A percentile compares a stretch with the other conserved stretches of the same genome.
These are phyloP conservation scores for Aelia acuminata DNA, from an alignment of 2,888 invertebrate species.

Conservation along the genomic window DNA sequence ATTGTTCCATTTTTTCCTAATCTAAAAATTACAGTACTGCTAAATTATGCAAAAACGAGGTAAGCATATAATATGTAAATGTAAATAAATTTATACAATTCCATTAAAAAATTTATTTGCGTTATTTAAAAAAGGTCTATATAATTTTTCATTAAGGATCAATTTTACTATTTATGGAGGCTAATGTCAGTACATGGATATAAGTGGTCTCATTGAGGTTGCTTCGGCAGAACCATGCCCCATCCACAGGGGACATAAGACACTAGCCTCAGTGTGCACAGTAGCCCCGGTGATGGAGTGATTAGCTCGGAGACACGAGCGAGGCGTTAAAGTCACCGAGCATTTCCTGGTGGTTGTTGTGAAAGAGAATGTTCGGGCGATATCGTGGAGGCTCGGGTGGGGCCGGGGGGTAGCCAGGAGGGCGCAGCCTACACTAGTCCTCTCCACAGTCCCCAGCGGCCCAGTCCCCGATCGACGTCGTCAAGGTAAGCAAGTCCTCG, in stretches of 20 bases:
- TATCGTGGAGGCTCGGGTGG: slow-evolving; percentile 14
- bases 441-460: slow-evolving; percentile 44
- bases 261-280: background rate
- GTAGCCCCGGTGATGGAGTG: background rate
- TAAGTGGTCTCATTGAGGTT: background rate
- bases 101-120: too few relatives aligned
- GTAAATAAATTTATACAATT: too few relatives aligned
- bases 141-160: too few relatives aligned
- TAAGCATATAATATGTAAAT: too few relatives aligned
- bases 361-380: slow-evolving; percentile 21
- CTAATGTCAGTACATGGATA: too few relatives aligned
- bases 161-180: too few relatives aligned
- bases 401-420: slow-evolving; percentile 49
- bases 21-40: too few relatives aligned
- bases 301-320: slow-evolving; percentile 20
- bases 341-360: background rate
- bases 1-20: too few relatives aligned
- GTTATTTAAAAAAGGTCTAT: too few relatives aligned
- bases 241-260: background rate
- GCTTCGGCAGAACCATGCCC: background rate
- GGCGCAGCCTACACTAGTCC: slow-evolving; percentile 52
- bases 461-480: slow-evolving; percentile 54
- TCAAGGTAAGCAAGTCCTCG: slow-evolving; percentile 47
- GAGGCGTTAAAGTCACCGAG: slow-evolving; percentile 27
- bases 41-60: too few relatives aligned